phyloP scores from a whole-genome alignment of 2,797 vertebrate species.

The Paguma larvata region DNA sequence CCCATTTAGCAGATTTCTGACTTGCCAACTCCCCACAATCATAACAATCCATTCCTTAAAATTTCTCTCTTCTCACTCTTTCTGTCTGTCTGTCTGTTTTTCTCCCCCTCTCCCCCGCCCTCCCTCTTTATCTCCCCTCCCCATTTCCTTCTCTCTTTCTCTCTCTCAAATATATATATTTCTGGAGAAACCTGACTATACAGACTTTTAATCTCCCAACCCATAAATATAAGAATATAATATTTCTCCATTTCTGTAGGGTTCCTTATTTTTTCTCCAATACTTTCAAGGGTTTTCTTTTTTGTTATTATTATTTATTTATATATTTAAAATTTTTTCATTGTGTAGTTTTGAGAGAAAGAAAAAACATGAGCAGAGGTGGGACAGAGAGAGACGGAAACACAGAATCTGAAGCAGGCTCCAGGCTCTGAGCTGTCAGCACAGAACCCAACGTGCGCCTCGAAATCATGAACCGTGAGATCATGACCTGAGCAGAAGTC shows the following conservation, averaged over 20 bases:
- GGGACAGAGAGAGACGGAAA: no score
- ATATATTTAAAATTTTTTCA: no score
- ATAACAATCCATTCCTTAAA: background rate
- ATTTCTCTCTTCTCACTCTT: background rate
- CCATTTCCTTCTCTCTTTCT: background rate
- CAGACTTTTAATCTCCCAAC: background rate
- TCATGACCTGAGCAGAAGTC: no score
- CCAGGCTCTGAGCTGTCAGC: no score
- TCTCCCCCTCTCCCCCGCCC: background rate
- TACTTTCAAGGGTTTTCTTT: background rate
- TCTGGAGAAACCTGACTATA: background rate
- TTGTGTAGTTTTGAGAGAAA: no score
- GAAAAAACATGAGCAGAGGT: no score
- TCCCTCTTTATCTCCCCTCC: background rate
- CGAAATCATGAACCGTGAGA: no score
- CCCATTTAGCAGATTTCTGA: background rate
- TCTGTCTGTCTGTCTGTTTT: background rate
- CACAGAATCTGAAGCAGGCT: no score
- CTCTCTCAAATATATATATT: background rate
- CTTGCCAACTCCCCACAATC: background rate
- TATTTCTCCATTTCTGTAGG: background rate
- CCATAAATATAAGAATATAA: background rate
- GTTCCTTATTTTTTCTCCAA: background rate
- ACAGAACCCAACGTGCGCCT: no score
- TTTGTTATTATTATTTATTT: background rate